A percentile compares a stretch with the other conserved stretches of the same genome.
Evolutionary conservation across 2,113 vertebrate genomes (phyloP).

Genomic region (Silurus asotus): DNA sequence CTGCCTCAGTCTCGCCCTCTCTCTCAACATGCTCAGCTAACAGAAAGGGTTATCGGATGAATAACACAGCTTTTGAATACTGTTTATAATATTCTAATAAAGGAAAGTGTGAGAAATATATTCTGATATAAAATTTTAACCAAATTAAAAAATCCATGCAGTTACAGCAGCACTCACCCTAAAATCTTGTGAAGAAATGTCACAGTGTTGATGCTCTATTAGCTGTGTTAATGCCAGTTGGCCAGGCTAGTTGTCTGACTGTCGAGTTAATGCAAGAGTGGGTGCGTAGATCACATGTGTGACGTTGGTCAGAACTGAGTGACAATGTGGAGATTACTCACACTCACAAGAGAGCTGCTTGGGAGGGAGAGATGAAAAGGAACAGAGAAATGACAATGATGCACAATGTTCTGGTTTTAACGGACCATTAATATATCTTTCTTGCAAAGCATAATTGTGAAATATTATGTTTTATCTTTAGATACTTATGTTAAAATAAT

Average conservation of each 20-base stretch:
- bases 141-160: neutral
- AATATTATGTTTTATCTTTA: neutral
- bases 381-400: slow-evolving; percentile 24
- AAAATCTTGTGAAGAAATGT: neutral
- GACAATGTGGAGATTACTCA: slow-evolving; percentile 59
- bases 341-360: slow-evolving; percentile 34
- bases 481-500: neutral
- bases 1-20: no score
- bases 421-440: neutral
- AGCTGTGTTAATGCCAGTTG: slow-evolving; percentile 6
- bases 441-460: neutral
- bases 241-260: slow-evolving; percentile 30
- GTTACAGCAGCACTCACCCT: slow-evolving; percentile 25
- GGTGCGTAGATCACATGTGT: slow-evolving; percentile 47
- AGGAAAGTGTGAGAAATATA: neutral
- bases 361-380: slow-evolving; percentile 34
- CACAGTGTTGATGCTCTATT: neutral
- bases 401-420: slow-evolving; percentile 13
- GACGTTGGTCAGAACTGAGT: slow-evolving; percentile 63
- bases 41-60: neutral
- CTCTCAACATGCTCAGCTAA: neutral
- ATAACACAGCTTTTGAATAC: neutral
- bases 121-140: neutral
- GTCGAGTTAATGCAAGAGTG: slow-evolving; percentile 41
- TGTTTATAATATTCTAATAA: neutral